Evolutionary conservation across 2,888 invertebrate species (phyloP), one percentile per base, ranked within the genome.

Genomic region (Hoplodrina ambigua): DNA sequence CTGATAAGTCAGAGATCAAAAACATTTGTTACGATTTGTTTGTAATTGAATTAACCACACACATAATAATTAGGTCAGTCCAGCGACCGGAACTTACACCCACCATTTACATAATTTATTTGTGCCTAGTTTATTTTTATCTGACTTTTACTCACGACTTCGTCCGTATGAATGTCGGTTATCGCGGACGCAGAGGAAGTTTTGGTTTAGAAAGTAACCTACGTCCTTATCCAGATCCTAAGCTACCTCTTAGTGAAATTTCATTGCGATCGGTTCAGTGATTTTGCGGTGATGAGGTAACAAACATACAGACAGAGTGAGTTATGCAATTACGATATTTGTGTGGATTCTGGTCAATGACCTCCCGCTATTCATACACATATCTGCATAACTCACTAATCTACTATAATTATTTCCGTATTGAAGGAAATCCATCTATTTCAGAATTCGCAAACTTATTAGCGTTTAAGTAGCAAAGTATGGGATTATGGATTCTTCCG

Each of bases 41-140:
- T 67, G 17, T 68, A 37, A 6, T 66, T 11, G 17, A 46, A 46
- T 46, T 46, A 17, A 46, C 4, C 46, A 46, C 46, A 17, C 17
- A 46, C 46, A 17, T 17, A 46, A 46, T 46, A 68, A 71, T 46
- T 71, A 75, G 75, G 68, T 71, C 75, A 56, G 55, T 50, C 37
- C 19, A 56, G 68, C 71, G 11, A 33, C 19, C 75, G 75, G 68
- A 72, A 75, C 11, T 56, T 19, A 25, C 50, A 37, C 55, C 56
- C 33, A 50, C 68, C 19, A 64, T 64, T 52, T 17, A 46, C 46
- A 11, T 46, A 17, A 46, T 46, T 46, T 46, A 46, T 46, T 46
- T 46, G 4, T 46, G 11, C 46, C 46, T 46, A 17, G 46, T 46
- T 46, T 46, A 46, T 46, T 46, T 53, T 66, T 72, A 52, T 46